Conservation (phyloP, 1,140 invertebrate genomes). For the Lucilia cuprina region DNA sequence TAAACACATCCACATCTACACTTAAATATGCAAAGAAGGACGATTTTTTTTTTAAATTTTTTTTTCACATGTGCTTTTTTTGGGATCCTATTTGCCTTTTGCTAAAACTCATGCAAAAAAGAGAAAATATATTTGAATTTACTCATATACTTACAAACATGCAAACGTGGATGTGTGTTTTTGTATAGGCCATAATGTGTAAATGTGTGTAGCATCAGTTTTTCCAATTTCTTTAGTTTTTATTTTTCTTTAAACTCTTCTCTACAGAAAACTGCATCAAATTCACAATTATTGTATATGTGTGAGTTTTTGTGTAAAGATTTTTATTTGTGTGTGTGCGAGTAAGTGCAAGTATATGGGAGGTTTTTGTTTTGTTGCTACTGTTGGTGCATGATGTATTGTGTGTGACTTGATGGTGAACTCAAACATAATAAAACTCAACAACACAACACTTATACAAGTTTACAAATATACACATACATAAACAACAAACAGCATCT, state of each 20-base stretch:
- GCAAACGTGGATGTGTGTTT: background rate
- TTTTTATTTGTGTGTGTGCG: background rate
- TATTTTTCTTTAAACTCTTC: too few relatives aligned
- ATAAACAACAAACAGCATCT: background rate
- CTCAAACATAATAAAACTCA: background rate
- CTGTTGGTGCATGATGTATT: background rate
- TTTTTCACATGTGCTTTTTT: background rate
- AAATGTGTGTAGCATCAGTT: background rate
- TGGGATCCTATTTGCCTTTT: background rate
- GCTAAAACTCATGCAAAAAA: background rate
- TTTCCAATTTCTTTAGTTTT: background rate
- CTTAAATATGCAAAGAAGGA: background rate
- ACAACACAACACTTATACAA: background rate
- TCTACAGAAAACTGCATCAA: slow-evolving; percentile 1
- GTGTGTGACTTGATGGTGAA: background rate
- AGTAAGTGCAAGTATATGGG: too few relatives aligned
- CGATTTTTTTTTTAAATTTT: background rate
- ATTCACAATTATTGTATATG: background rate
- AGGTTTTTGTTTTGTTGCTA: too few relatives aligned
- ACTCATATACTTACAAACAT: too few relatives aligned
- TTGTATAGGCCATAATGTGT: background rate
- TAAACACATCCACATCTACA: background rate
- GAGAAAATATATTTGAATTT: background rate
- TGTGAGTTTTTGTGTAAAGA: background rate
- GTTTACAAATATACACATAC: background rate